Base-by-base conservation (phyloP, 2,888 invertebrate genomes). In the Ectemnius cavifrons region DNA sequence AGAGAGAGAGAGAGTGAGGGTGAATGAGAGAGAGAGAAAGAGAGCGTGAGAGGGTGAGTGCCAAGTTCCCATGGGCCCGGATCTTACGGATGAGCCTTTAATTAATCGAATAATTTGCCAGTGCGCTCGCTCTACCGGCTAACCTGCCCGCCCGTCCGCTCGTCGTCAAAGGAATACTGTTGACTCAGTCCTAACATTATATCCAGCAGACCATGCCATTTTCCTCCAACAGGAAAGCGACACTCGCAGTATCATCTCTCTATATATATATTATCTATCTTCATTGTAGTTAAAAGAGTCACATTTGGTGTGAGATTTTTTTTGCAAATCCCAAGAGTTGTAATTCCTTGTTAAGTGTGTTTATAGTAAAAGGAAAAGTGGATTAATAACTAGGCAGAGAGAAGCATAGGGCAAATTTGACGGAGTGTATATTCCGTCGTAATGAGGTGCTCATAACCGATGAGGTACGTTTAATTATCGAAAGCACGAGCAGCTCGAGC, bases 31-130 rank as follows among this genome's bases (percentile, higher is more conserved):
- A n/a, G n/a, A n/a, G n/a, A n/a, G n/a, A n/a, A n/a, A n/a, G n/a
- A n/a, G n/a, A n/a, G n/a, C n/a, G n/a, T n/a, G n/a, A 37, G 37
- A 6, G 37, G 8, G 37, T 37, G 37, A 37, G 70, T 60, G 62
- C 57, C 60, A 72, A 71, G 67, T 70, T 71, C 58, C 62, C 27
- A 0, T 57, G 61, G 27, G 62, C 63, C 27, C 37, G 57, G 58
- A 49, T 73, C 66, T 62, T 66, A 61, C 62, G 61, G 65, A 81
- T 68, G 75, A 67, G 63, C 67, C 76, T 61, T 77, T 79, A 81
- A 81, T 82, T 81, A 82, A 79, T 73, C 77, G 73, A 73, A 73
- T 75, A 77, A 77, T 73, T 77, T 67, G 74, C 80, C 37, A 37
- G 37, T 37, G 37, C 5, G 56, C 73, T 66, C 14, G 62, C 61